phyloP scores from a whole-genome alignment of 2,113 vertebrate genomes.

The Oceanodroma tethys region DNA sequence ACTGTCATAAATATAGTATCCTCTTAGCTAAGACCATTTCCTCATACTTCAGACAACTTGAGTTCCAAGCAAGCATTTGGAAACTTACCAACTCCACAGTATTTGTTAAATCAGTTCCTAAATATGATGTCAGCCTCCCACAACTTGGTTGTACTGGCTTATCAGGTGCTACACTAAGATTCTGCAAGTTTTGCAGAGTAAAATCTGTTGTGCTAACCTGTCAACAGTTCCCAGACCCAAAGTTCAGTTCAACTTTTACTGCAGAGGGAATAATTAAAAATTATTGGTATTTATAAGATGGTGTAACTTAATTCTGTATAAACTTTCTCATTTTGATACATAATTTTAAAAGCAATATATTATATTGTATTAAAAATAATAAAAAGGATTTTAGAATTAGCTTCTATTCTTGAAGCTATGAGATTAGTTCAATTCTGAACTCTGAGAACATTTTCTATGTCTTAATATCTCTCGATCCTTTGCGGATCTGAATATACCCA shows the following conservation, averaged over 20 bases:
- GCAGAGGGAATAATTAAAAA: not conserved
- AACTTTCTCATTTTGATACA: not conserved
- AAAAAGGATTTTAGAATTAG: not conserved
- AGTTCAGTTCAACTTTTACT: not conserved
- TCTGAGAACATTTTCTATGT: not conserved
- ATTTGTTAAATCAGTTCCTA: not conserved
- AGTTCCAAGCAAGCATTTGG: not conserved
- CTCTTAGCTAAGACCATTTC: not conserved
- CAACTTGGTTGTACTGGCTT: not conserved
- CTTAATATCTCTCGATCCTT: not conserved
- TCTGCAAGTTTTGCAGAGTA: not conserved
- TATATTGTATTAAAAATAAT: not conserved
- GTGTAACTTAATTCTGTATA: fast-evolving
- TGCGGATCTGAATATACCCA: not conserved
- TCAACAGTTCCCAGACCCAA: not conserved
- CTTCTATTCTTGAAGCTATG: not conserved
- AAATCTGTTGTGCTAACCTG: not conserved
- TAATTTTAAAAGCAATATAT: not conserved
- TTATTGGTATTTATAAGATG: not conserved
- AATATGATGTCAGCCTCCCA: not conserved
- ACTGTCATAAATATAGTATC: not conserved
- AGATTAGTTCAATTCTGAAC: not conserved
- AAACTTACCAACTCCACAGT: not conserved
- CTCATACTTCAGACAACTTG: not conserved
- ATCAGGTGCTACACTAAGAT: not conserved